Base-by-base conservation (phyloP, 2,113 vertebrate genomes). In the Nycticryphes semicollaris region DNA sequence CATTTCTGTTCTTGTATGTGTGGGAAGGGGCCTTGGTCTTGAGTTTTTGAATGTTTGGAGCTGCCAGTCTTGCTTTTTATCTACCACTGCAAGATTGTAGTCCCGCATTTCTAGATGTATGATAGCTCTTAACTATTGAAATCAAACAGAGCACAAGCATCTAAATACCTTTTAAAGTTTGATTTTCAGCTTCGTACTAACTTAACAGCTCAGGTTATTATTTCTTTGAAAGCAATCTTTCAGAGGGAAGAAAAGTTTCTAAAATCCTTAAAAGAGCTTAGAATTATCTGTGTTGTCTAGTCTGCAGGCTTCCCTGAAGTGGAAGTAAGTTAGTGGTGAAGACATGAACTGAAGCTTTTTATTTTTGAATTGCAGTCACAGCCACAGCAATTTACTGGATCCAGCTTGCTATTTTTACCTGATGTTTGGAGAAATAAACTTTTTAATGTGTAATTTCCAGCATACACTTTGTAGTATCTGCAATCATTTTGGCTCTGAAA, bases 201-300 rank as follows among this genome's bases (percentile, higher is more conserved):
- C 63, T 85, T 90, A 75, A 45, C 28, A 89, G 41, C 16, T 45
- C 23, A 9, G 64, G 43, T 60, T 35, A 77, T 86, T 69, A 35
- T 48, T 93, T 48, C 51, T 95, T 88, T 90, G 83, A 86, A 93
- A 92, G 56, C 35, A 60, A 50, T 84, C 56, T 80, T 90, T 20
- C 78, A 64, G 72, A 92, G 30, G 73, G 56, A 87, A 89, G 47
- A 84, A 90, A 70, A 93, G 47, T 89, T 94, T 75, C 35, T 70
- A 33, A 93, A 93, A 67, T 90, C 48, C 47, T 64, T 37, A 39
- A 57, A 90, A 81, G 56, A 93, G 80, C 14, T 74, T 77, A 20
- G 47, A 91, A 80, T 90, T 31, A 50, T 39, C 37, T 69, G 1
- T 87, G 51, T 86, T 86, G 30, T 70, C 27, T 94, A 1, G 92